Percentiles rank a stretch among this genome's conserved stretches.
Conservation (phyloP, 2,888 invertebrate genomes). For the Macrosoma leucophasiata region DNA sequence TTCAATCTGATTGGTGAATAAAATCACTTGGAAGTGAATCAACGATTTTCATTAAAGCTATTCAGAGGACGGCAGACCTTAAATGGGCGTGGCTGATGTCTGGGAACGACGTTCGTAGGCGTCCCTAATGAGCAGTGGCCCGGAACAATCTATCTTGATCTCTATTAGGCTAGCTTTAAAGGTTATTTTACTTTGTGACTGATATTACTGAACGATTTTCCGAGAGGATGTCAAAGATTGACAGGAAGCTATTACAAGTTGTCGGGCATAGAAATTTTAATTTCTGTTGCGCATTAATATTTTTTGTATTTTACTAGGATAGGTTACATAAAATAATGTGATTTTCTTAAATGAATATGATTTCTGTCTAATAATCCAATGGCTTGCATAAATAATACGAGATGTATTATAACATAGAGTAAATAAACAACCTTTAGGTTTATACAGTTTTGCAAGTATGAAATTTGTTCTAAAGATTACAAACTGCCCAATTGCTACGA, state of each 20-base stretch:
- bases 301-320: too few species aligned
- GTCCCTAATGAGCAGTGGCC: conserved; percentile 41
- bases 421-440: too few species aligned
- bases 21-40: conserved; percentile 28
- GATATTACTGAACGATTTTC: conserved; percentile 24
- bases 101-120: conserved; percentile 37
- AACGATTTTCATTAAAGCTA: conserved; percentile 39
- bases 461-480: too few species aligned
- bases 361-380: too few species aligned
- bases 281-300: conserved; percentile 16
- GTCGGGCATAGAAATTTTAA: conserved; percentile 24
- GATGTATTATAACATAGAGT: too few species aligned
- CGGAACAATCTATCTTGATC: conserved; percentile 31
- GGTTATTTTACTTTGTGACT: conserved; percentile 23
- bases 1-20: conserved; percentile 29
- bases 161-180: conserved; percentile 34
- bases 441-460: too few species aligned
- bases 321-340: too few species aligned
- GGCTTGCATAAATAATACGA: too few species aligned
- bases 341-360: too few species aligned
- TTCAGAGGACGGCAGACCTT: conserved; percentile 20
- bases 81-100: conserved; percentile 43
- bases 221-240: conserved; percentile 31
- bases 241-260: conserved; percentile 32
- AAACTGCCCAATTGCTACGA: too few species aligned